These are phyloP conservation scores for Drosophila watanabei DNA, from an alignment of 1,140 invertebrate genomes.

Conservation along the genomic window DNA sequence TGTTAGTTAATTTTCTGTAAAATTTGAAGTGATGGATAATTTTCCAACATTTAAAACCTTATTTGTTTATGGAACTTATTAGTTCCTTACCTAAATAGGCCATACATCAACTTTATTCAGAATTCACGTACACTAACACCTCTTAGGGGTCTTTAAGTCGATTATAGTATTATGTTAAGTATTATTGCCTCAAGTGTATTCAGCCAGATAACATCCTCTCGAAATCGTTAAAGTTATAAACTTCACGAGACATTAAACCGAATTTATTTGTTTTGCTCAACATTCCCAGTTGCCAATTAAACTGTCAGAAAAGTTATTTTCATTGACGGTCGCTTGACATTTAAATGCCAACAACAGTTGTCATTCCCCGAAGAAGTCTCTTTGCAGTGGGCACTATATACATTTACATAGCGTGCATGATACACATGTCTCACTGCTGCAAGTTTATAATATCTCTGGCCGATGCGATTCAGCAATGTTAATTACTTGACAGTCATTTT, in stretches of 20 bases:
- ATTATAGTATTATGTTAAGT: neutral
- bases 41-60: no score
- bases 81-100: no score
- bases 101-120: neutral
- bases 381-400: slow-evolving; percentile 10
- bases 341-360: slow-evolving; percentile 12
- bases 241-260: neutral
- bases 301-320: slow-evolving; percentile 12
- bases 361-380: neutral
- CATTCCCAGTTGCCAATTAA: slow-evolving; percentile 12
- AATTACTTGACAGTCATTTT: slow-evolving; percentile 54
- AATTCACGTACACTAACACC: neutral
- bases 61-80: no score
- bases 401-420: slow-evolving; percentile 15
- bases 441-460: slow-evolving; percentile 11
- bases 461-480: slow-evolving; percentile 32
- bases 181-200: neutral
- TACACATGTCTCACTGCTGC: neutral
- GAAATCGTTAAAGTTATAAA: slow-evolving; percentile 14
- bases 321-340: slow-evolving; percentile 7
- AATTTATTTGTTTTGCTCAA: slow-evolving; percentile 9
- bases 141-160: neutral
- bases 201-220: neutral
- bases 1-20: no score
- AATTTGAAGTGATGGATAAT: no score